Conservation (phyloP, 2,888 invertebrate species). For the Cantharis nigra region DNA sequence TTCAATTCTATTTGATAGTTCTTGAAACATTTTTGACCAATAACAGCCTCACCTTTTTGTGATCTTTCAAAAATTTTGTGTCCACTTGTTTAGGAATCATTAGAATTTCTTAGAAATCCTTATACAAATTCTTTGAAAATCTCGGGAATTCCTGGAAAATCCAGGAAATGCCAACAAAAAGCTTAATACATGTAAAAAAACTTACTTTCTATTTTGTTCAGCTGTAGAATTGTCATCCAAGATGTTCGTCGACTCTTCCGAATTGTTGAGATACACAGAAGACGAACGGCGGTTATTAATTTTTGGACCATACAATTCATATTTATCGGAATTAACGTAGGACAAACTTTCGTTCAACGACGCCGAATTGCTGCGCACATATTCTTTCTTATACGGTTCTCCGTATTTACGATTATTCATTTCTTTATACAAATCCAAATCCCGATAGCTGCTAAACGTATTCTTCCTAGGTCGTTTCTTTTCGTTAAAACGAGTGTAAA, state of each 20-base stretch:
- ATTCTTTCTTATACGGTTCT: constrained; percentile 34
- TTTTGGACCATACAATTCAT: constrained; percentile 52
- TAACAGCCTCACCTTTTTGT: too few relatives aligned
- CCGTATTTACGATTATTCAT: constrained; percentile 29
- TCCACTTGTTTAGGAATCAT: too few relatives aligned
- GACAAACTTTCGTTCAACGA: constrained; percentile 50
- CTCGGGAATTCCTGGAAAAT: too few relatives aligned
- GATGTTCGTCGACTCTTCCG: constrained; percentile 43
- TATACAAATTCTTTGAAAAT: too few relatives aligned
- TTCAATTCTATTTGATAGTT: too few relatives aligned
- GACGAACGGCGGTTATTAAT: constrained; percentile 43
- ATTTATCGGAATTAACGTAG: constrained; percentile 49
- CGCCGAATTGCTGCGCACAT: constrained; percentile 47
- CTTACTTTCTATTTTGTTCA: constrained; percentile 54
- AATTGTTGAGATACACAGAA: constrained; percentile 47
- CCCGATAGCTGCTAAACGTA: constrained; percentile 59
- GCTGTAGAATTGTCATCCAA: constrained; percentile 48
- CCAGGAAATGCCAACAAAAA: too few relatives aligned
- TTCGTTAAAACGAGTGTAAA: constrained; percentile 87
- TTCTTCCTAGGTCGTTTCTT: constrained; percentile 74
- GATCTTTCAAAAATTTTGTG: too few relatives aligned
- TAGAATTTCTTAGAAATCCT: too few relatives aligned
- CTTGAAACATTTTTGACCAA: too few relatives aligned
- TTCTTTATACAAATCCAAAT: constrained; percentile 49
- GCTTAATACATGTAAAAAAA: not conserved